phyloP scores from a whole-genome alignment of 2,888 invertebrate genomes.

The Lymantria monacha region DNA sequence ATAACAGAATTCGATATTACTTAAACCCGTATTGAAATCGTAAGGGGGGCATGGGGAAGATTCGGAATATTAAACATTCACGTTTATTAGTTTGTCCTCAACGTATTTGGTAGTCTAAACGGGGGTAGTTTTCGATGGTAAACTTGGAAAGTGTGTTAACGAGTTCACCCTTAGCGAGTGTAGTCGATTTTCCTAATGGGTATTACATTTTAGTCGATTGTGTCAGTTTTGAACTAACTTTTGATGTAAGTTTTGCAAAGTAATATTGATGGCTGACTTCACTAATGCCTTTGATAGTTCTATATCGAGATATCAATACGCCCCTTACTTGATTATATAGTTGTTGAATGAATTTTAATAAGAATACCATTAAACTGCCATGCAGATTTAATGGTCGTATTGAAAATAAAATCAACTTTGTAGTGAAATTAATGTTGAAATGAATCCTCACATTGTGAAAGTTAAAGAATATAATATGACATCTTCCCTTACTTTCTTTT shows the following conservation, averaged over 20 bases:
- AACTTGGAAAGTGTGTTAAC: conserved; percentile 79
- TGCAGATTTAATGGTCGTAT: too few relatives aligned
- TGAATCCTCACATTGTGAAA: too few relatives aligned
- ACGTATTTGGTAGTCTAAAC: conserved; percentile 75
- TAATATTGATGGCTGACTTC: conserved; percentile 35
- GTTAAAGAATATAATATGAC: too few relatives aligned
- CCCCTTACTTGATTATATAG: neutral
- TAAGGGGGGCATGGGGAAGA: conserved; percentile 51
- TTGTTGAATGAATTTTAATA: too few relatives aligned
- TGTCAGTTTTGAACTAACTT: conserved; percentile 44
- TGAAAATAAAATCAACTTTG: too few relatives aligned
- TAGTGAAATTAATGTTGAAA: too few relatives aligned
- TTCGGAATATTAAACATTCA: conserved; percentile 80
- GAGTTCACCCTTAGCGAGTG: conserved; percentile 54
- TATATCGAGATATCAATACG: conserved; percentile 7
- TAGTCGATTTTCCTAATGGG: conserved; percentile 69
- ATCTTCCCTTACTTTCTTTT: too few relatives aligned
- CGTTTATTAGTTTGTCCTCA: conserved; percentile 80
- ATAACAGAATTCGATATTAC: conserved; percentile 44
- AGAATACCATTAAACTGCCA: too few relatives aligned
- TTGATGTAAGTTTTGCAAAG: conserved; percentile 42
- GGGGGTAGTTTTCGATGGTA: conserved; percentile 69
- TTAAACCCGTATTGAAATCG: conserved; percentile 76
- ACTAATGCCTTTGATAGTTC: conserved; percentile 31
- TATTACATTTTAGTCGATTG: conserved; percentile 61